Base-by-base conservation (phyloP, 2,113 vertebrate species). In the Apaloderma vittatum region DNA sequence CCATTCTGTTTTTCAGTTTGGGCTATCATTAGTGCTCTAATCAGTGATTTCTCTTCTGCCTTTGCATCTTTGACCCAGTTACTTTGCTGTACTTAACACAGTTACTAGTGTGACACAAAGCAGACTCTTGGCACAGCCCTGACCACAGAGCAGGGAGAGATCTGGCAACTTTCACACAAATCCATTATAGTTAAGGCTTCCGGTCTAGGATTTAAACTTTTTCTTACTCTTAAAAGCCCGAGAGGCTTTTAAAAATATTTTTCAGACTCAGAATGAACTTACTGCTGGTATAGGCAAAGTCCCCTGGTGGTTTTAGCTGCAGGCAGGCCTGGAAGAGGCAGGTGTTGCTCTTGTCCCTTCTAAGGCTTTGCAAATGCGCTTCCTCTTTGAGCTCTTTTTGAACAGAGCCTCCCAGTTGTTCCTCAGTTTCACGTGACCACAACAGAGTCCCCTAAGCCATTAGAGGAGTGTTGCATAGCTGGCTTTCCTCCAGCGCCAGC, bases 91-190 rank as follows among this genome's bases (percentile, higher is more conserved):
- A 95, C 81, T 96, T 90, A 93, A 75, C 49, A 55, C 78, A 52
- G 81, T 96, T 94, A 75, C 92, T 82, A 24, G 63, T 79, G 65
- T 94, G 95, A 96, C 90, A 94, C 72, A 97, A 97, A 96, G 85
- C 97, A 97, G 97, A 66, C 66, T 94, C 88, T 94, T 96, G 95
- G 97, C 91, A 74, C 54, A 90, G 87, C 65, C 71, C 62, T 81
- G 86, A 94, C 93, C 83, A 93, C 78, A 88, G 84, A 95, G 62
- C 68, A 92, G 87, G 94, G 66, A 57, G 87, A 94, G 82, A 74
- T 95, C 96, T 97, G 97, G 96, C 91, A 95, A 92, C 67, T 94
- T 97, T 97, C 96, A 90, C 82, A 90, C 51, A 94, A 92, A 93
- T 94, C 93, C 23, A 3, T 94, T 94, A 79, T 75, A 97, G 97